Conservation (phyloP, 64 coral and sea anemone genomes). For the Montipora capricornis region DNA sequence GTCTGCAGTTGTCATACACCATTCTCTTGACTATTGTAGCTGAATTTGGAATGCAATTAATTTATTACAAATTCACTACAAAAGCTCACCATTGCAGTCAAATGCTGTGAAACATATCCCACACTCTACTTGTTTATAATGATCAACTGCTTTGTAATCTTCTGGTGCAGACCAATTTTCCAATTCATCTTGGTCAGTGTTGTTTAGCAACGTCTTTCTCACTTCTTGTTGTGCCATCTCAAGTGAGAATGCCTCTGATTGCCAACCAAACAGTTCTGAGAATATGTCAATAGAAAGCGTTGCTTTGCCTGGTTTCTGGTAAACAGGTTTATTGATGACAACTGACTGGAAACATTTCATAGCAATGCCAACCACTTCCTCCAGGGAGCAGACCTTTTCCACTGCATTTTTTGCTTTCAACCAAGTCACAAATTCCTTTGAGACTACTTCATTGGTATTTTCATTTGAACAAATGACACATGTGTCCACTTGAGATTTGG, state of each 20-base stretch:
- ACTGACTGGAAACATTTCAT: conserved; percentile 4
- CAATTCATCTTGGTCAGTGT: not conserved
- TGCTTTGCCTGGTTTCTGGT: not conserved
- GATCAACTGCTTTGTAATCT: not conserved
- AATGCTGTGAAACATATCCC: conserved; percentile 50
- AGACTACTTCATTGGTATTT: not conserved
- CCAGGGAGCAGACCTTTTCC: not conserved
- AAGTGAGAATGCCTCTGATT: not conserved
- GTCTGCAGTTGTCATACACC: too few species aligned
- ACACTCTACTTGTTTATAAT: conserved; percentile 8
- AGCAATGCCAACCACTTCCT: conserved; percentile 29
- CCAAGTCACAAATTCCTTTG: conserved; percentile 17
- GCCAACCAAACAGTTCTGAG: conserved; percentile 54
- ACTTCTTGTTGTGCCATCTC: not conserved
- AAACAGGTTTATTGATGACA: not conserved
- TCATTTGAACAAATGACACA: not conserved
- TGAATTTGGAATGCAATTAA: too few species aligned
- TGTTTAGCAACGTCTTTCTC: not conserved
- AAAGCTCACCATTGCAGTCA: not conserved
- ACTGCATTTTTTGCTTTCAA: not conserved
- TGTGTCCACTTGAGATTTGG: conserved; percentile 7
- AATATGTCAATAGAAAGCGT: conserved; percentile 11
- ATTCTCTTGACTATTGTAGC: too few species aligned
- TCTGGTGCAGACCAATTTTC: not conserved
- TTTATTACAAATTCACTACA: too few species aligned